These are phyloP conservation scores for Acrocephalus scirpaceus DNA, from an alignment of 2,797 vertebrate genomes.

Conservation along the genomic window DNA sequence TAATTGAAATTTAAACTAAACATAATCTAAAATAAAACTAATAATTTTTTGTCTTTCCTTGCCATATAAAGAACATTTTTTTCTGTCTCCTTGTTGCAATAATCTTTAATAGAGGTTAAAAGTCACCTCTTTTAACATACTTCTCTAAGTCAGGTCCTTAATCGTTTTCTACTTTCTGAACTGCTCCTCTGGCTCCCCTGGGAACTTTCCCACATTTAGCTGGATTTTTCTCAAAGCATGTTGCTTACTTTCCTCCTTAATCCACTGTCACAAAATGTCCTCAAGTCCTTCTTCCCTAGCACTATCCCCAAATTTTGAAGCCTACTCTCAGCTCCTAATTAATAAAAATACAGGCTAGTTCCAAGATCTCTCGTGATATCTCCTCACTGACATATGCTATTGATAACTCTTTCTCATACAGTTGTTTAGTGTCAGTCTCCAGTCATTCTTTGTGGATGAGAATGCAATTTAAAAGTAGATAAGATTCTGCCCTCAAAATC, in stretches of 20 bases:
- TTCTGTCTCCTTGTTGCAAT: not conserved
- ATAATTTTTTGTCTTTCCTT: not conserved
- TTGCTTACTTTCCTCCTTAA: slow-evolving; percentile 30
- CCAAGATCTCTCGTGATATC: slow-evolving; percentile 8
- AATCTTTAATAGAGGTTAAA: not conserved
- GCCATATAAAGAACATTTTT: not conserved
- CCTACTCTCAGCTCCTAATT: not conserved
- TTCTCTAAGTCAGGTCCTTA: not conserved
- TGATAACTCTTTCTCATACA: not conserved
- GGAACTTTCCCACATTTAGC: not conserved
- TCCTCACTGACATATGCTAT: slow-evolving; percentile 30
- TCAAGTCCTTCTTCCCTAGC: not conserved
- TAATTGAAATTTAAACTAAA: not conserved
- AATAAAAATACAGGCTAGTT: slow-evolving; percentile 38
- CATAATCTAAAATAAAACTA: not conserved
- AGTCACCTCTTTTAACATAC: not conserved
- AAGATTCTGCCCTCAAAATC: not conserved
- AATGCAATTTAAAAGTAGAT: slow-evolving; percentile 29
- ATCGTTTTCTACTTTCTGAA: not conserved
- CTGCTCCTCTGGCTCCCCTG: not conserved
- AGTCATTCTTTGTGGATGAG: not conserved
- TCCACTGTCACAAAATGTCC: not conserved
- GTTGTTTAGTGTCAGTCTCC: slow-evolving; percentile 20
- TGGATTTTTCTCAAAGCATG: not conserved
- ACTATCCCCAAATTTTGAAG: not conserved